A percentile compares a stretch with the other conserved stretches of the same genome.
Conservation (phyloP, 2,888 invertebrate genomes). For the Beris morrisii region DNA sequence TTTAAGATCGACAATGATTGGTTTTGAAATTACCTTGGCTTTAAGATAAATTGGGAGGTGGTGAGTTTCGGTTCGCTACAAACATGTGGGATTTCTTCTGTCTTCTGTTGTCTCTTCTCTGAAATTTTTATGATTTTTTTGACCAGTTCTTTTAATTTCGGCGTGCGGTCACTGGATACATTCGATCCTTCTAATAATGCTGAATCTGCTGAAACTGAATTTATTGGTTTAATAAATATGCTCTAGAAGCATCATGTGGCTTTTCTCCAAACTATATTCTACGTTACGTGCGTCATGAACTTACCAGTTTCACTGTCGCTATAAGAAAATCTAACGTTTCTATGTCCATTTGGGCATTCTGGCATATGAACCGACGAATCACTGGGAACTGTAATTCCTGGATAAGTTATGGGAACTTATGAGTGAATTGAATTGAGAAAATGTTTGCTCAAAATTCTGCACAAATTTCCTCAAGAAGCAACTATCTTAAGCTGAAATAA, state of each 20-base stretch:
- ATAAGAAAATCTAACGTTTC: no score
- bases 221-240: no score
- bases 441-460: no score
- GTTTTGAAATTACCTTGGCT: background rate
- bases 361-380: conserved; percentile 2
- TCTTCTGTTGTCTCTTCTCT: background rate
- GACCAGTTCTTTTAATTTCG: background rate
- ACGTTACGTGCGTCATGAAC: no score
- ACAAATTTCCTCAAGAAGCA: no score
- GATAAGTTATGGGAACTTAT: background rate
- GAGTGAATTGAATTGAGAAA: no score
- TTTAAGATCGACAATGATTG: background rate
- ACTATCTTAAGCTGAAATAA: no score
- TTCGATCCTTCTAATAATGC: no score
- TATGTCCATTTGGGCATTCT: background rate
- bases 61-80: conserved; percentile 6
- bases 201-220: no score
- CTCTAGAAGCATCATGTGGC: no score
- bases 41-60: conserved; percentile 1
- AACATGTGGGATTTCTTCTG: background rate
- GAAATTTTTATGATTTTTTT: background rate
- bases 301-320: background rate
- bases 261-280: no score
- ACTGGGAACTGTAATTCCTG: background rate
- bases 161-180: no score